phyloP scores from a whole-genome alignment of 2,888 invertebrate genomes.

The Erebia ligea region DNA sequence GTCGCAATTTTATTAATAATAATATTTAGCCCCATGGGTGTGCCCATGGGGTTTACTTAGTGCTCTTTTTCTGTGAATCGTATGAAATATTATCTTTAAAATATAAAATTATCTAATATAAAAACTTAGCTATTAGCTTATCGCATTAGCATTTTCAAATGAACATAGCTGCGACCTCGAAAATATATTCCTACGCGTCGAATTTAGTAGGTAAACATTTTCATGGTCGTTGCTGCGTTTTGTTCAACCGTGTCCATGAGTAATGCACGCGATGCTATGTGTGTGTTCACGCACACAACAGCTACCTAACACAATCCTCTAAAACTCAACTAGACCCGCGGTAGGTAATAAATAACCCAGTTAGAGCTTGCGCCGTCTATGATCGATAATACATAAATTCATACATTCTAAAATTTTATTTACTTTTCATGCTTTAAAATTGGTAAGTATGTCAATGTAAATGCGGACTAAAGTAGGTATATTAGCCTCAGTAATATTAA shows the following conservation, averaged over 20 bases:
- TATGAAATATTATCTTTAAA: neutral
- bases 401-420: too few relatives aligned
- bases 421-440: too few relatives aligned
- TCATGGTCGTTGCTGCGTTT: conserved; percentile 74
- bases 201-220: conserved; percentile 58
- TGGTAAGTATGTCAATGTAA: too few relatives aligned
- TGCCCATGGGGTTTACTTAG: too few relatives aligned
- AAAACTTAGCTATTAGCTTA: conserved; percentile 45
- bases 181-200: conserved; percentile 48
- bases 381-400: neutral
- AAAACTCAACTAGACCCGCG: conserved; percentile 53
- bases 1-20: too few relatives aligned
- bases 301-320: conserved; percentile 59
- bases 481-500: too few relatives aligned
- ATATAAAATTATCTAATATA: neutral
- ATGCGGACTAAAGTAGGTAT: too few relatives aligned
- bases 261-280: conserved; percentile 43
- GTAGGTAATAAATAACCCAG: conserved; percentile 60
- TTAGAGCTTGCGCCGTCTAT: conserved; percentile 6
- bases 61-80: too few relatives aligned
- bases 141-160: conserved; percentile 53
- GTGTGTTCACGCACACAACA: conserved; percentile 47
- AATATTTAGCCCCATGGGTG: too few relatives aligned
- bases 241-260: conserved; percentile 61
- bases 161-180: conserved; percentile 56